Base-by-base conservation (phyloP, 1,140 invertebrate species). In the Batillaria attramentaria region DNA sequence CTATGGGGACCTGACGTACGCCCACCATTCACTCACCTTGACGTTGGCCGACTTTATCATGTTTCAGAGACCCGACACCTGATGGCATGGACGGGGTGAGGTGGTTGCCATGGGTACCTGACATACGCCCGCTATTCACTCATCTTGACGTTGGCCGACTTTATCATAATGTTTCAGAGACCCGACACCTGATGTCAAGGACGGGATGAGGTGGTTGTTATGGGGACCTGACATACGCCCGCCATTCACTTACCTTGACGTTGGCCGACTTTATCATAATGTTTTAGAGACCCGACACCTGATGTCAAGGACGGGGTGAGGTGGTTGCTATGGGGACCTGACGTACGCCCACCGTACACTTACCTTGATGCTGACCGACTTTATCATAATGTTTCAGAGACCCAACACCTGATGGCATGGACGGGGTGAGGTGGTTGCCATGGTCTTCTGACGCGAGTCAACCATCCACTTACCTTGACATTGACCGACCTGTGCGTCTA, bases 71-170 rank as follows among this genome's bases (percentile, higher is more conserved):
- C 24, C 66, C 66, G 0, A 69, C 66, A 3, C 66, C 66, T 5
- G 37, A 41, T 13, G 13, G n/a, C 35, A 20, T n/a, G 18, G 24
- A 18, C 0, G 35, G 16, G 3, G 37, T 24, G 37, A 69, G 4
- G 24, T 69, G 66, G 66, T 41, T 69, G 66, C 66, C 66, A 69
- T 69, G 66, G 66, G 37, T 33, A 31, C 33, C 62, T 66, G 5
- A 8, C 31, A 28, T 62, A 62, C 31, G 8, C 18, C 28, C 28
- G 8, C 6, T 8, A 28, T 62, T 28, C 18, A 16, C 57, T 62
- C 18, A 18, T 62, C 31, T 13, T 62, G 18, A 28, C 6, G 18
- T n/a, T 62, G 57, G 18, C 5, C 31, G n/a, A 37, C 39, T 41
- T 69, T 69, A 41, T 69, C 16, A n/a, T n/a, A n/a, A n/a, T n/a